Conservation (phyloP, 2,888 invertebrate species). For the Mesorhabditis spiculigera region DNA sequence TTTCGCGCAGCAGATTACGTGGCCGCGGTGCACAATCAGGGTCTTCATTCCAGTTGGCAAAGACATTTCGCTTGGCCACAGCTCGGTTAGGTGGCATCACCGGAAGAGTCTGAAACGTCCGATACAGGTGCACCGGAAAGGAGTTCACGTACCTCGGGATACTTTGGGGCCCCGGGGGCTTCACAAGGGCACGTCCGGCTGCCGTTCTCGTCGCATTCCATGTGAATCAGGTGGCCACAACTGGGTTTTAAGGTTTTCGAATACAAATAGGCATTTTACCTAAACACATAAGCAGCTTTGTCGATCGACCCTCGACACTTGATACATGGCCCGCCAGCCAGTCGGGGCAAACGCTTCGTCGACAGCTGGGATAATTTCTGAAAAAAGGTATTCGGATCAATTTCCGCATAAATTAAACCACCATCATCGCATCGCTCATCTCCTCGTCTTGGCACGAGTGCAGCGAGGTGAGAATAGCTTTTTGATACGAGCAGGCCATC, state of each 20-base stretch:
- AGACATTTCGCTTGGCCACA: too few species aligned
- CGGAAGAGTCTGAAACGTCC: too few species aligned
- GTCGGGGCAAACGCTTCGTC: slow-evolving; percentile 10
- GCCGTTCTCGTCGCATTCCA: slow-evolving; percentile 30
- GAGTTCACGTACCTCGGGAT: not conserved
- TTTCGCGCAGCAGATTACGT: too few species aligned
- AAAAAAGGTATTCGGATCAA: not conserved
- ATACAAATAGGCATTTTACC: slow-evolving; percentile 10
- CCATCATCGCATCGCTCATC: not conserved
- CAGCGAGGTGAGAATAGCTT: slow-evolving; percentile 15
- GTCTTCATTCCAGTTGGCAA: too few species aligned
- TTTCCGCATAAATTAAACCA: not conserved
- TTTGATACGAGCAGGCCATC: slow-evolving; percentile 17
- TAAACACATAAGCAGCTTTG: slow-evolving; percentile 26
- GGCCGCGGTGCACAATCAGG: too few species aligned
- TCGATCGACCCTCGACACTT: slow-evolving; percentile 16
- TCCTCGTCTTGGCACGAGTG: slow-evolving; percentile 12
- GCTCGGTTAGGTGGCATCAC: too few species aligned
- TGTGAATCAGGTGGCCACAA: slow-evolving; percentile 34
- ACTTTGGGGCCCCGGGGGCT: not conserved
- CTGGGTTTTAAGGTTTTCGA: slow-evolving; percentile 15
- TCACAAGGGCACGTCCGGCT: slow-evolving; percentile 16
- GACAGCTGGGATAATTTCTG: not conserved
- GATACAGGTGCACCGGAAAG: too few species aligned
- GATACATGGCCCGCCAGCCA: slow-evolving; percentile 18